Evolutionary conservation across 2,888 invertebrate species (phyloP), one percentile per base, ranked within the genome.

Genomic region (Andrena minutula): DNA sequence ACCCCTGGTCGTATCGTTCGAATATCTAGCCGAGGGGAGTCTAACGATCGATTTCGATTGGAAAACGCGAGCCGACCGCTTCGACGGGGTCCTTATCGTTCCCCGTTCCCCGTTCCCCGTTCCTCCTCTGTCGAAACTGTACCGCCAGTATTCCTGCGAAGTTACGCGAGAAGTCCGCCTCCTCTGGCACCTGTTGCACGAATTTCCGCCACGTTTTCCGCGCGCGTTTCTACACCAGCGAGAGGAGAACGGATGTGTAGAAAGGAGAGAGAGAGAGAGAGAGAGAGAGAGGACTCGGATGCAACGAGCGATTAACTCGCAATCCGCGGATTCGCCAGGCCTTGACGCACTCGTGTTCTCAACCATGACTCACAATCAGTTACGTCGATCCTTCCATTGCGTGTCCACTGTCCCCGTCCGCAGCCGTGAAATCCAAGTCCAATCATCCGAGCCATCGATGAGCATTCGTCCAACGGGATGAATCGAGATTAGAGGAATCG

Each of bases 151-250:
- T 26, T 78, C 85, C 79, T 69, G 63, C 81, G 83, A 89, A 88
- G 89, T 86, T 87, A 80, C 80, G 82, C 82, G 86, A 88, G 83
- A 91, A 70, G 88, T 88, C 87, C 84, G 88, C 84, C 88, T 5
- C 86, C 79, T 70, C 16, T 75, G 86, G 91, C 92, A 93, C 93
- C 93, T 93, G 93, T 93, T 93, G 93, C 93, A 86, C 88, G 90
- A 91, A 92, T 93, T 93, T 93, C 93, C 92, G 92, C 90, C 93
- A 91, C 89, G 89, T 90, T 90, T 90, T 88, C 89, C 85, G 86
- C 88, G 83, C 60, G 63, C 65, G 73, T 49, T 32, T 30, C n/a
- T 47, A 23, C 64, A 49, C 49, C 12, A 49, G 53, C 30, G 16
- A 23, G 12, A 47, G 16, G 23, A 41, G 41, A 41, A 41, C 41